Evolutionary conservation across 2,113 vertebrate genomes (phyloP).

Genomic region (Mellivora capensis): DNA sequence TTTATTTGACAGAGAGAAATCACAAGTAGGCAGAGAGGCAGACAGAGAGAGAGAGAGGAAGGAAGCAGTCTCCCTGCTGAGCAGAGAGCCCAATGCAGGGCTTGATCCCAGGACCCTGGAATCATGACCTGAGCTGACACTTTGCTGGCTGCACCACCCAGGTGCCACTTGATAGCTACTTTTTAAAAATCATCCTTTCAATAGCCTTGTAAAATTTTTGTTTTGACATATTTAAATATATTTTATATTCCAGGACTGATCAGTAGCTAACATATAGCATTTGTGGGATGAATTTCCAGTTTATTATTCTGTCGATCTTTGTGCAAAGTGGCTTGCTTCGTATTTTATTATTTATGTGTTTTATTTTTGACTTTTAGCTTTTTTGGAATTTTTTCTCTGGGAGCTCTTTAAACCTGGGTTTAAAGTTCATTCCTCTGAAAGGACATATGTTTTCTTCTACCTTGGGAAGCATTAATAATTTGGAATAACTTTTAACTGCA

Average conservation of each 20-base stretch:
- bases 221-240: not conserved
- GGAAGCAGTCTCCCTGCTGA: not conserved
- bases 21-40: too few species aligned
- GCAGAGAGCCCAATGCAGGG: not conserved
- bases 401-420: not conserved
- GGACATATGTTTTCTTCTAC: conserved; percentile 8
- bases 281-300: not conserved
- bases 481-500: not conserved
- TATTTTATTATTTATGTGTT: too few species aligned
- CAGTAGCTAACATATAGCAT: not conserved
- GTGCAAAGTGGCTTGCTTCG: not conserved
- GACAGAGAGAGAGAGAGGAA: too few species aligned
- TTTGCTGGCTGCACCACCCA: not conserved
- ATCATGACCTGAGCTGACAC: not conserved
- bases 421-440: conserved; percentile 13
- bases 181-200: not conserved
- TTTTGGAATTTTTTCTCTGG: conserved; percentile 8
- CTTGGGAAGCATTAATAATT: not conserved
- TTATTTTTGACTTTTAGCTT: not conserved
- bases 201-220: not conserved
- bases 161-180: not conserved
- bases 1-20: too few species aligned
- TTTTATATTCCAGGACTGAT: not conserved
- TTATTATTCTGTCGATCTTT: not conserved
- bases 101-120: not conserved